Percentiles rank a stretch among this genome's conserved stretches.
Conservation (phyloP, 2,797 vertebrate species). For the Arrhamphus sclerolepis region DNA sequence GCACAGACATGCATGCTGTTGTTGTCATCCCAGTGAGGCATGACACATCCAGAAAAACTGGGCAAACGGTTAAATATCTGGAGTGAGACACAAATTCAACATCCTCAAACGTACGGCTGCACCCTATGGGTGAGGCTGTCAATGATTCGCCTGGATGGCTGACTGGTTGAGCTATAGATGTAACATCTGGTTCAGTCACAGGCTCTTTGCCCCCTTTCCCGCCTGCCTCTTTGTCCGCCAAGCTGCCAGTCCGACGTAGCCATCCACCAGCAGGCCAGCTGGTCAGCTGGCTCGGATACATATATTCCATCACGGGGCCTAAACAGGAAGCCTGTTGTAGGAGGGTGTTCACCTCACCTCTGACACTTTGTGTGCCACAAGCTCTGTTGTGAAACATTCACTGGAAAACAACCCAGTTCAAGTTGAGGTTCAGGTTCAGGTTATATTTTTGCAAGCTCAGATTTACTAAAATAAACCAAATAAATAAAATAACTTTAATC, state of each 20-base stretch:
- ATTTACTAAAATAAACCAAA: conserved; percentile 37
- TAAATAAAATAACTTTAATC: conserved; percentile 35
- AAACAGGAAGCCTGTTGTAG: conserved; percentile 70
- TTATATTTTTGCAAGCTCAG: conserved; percentile 49
- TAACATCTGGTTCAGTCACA: conserved; percentile 13
- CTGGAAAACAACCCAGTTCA: conserved; percentile 70
- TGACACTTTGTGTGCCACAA: conserved; percentile 60
- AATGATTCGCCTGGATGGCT: conserved; percentile 49
- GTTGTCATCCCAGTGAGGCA: conserved; percentile 48
- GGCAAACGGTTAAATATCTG: conserved; percentile 54
- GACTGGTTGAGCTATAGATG: conserved; percentile 39
- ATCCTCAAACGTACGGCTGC: conserved; percentile 5
- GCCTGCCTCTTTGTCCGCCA: conserved; percentile 2
- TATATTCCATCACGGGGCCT: conserved; percentile 46
- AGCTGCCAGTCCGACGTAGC: conserved; percentile 8
- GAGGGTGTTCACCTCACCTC: conserved; percentile 71
- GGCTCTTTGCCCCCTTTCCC: conserved; percentile 9
- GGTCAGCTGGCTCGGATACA: conserved; percentile 32
- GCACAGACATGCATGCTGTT: conserved; percentile 37
- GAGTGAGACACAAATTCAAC: conserved; percentile 6
- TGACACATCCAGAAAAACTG: conserved; percentile 27
- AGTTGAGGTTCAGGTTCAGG: conserved; percentile 41
- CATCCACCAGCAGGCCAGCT: conserved; percentile 2
- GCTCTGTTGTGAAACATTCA: conserved; percentile 53
- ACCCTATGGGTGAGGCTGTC: conserved; percentile 33